These are phyloP conservation scores for Steromphala cineraria DNA, from an alignment of 2,888 invertebrate species.

Conservation along the genomic window DNA sequence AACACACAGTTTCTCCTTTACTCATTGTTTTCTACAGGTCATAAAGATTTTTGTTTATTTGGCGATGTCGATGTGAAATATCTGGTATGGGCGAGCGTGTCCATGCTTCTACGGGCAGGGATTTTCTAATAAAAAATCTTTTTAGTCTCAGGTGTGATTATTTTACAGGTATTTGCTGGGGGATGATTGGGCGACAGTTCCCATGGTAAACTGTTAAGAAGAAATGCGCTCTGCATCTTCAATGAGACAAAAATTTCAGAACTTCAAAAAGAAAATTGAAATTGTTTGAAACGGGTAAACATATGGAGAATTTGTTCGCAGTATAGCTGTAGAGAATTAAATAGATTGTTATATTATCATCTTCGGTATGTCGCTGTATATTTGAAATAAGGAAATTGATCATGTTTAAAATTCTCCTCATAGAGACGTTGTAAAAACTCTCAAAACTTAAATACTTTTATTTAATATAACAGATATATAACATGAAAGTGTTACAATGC, in stretches of 20 bases:
- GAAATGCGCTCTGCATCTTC: no score
- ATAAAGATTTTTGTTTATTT: slow-evolving; percentile 10
- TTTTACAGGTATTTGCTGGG: not conserved
- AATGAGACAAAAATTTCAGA: no score
- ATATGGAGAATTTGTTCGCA: not conserved
- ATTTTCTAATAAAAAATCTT: not conserved
- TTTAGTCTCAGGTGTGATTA: not conserved
- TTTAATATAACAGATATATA: no score
- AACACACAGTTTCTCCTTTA: not conserved
- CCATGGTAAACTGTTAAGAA: not conserved
- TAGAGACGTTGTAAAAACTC: no score
- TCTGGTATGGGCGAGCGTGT: not conserved
- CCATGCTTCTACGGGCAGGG: not conserved
- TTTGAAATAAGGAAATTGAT: no score
- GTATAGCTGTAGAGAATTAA: no score
- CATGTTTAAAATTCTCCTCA: no score
- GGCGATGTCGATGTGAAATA: not conserved
- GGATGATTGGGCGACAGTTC: not conserved
- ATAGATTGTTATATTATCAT: no score
- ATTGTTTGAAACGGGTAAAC: not conserved
- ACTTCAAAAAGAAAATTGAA: no score
- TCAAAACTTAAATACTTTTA: no score
- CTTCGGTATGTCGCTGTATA: no score
- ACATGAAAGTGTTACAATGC: no score
- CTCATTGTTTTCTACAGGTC: not conserved